phyloP scores from a whole-genome alignment of 2,797 vertebrate species.

The Tadarida brasiliensis region DNA sequence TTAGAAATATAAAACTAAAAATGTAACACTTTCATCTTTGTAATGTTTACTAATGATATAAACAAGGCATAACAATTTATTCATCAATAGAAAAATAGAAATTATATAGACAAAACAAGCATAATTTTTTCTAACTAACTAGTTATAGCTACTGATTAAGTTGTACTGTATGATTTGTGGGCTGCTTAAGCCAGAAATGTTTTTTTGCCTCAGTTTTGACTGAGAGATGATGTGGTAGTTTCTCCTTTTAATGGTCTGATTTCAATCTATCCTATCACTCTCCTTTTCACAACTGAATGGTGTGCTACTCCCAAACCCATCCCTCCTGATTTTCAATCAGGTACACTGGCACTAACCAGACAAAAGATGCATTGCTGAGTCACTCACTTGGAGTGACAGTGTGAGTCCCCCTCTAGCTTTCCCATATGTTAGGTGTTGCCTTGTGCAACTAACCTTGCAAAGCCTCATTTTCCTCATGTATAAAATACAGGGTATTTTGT shows the following conservation, averaged over 20 bases:
- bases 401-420: neutral
- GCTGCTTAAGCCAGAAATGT: neutral
- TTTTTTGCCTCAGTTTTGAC: neutral
- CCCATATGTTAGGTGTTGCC: neutral
- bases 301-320: neutral
- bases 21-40: neutral
- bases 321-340: neutral
- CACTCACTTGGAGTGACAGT: neutral
- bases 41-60: neutral
- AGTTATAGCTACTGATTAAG: neutral
- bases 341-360: neutral
- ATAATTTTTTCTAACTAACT: neutral
- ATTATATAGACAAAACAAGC: neutral
- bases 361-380: rapidly evolving
- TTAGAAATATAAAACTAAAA: neutral
- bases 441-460: neutral
- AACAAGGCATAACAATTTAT: neutral
- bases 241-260: neutral
- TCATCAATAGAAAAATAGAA: constrained; percentile 1
- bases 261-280: neutral
- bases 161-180: neutral
- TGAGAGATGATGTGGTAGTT: neutral
- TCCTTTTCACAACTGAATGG: neutral
- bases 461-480: neutral
- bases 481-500: neutral